Evolutionary conservation across 1,140 invertebrate species (phyloP).

Genomic region (Tetragonula clypearis): DNA sequence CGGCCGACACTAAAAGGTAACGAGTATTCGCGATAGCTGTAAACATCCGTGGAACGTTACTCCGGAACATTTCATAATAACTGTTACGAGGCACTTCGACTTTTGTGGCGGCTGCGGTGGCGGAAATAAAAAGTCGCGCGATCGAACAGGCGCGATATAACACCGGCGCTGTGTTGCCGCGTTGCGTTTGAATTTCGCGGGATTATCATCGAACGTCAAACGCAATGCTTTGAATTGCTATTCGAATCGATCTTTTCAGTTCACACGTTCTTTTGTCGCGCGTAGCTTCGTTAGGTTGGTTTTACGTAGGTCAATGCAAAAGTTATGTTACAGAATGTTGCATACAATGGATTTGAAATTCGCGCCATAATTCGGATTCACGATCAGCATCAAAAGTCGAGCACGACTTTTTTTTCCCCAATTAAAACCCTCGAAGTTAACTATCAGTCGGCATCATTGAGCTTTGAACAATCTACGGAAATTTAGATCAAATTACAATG

Average conservation of each 20-base stretch:
- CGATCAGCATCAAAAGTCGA: too few species aligned
- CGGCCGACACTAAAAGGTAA: slow-evolving; percentile 64
- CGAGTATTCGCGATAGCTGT: slow-evolving; percentile 66
- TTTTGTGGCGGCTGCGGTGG: slow-evolving; percentile 53
- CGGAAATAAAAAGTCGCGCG: slow-evolving; percentile 61
- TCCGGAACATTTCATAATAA: slow-evolving; percentile 69
- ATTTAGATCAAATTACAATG: too few species aligned
- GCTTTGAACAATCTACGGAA: too few species aligned
- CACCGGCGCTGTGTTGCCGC: slow-evolving; percentile 28
- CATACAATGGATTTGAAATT: not conserved
- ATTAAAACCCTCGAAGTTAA: too few species aligned
- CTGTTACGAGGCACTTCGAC: slow-evolving; percentile 69
- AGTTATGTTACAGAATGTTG: not conserved
- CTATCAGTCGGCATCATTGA: too few species aligned
- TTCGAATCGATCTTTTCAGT: not conserved
- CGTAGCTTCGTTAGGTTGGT: not conserved
- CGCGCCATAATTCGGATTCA: not conserved
- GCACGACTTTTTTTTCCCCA: too few species aligned
- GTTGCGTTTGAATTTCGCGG: not conserved
- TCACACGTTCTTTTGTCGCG: too few species aligned
- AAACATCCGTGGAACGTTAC: slow-evolving; percentile 65
- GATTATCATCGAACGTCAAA: not conserved
- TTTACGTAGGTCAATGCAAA: not conserved
- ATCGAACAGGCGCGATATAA: slow-evolving; percentile 57
- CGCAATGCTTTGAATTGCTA: not conserved